Evolutionary conservation across 2,797 vertebrate species (phyloP), one percentile per base, ranked within the genome.

Genomic region (Helostoma temminkii): DNA sequence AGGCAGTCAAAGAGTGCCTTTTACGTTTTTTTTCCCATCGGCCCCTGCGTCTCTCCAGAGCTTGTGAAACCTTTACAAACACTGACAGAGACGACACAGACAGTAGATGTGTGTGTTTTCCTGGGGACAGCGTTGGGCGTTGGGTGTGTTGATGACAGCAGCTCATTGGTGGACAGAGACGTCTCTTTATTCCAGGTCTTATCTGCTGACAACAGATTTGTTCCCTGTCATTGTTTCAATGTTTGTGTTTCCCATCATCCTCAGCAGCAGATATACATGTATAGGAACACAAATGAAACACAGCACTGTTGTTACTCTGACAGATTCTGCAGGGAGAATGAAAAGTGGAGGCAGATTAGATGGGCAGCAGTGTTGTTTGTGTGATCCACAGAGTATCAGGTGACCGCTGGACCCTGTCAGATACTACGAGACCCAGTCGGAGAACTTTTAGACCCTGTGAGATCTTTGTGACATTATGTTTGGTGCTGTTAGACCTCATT

Each of bases 171-270:
- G 24, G 15, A 43, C 25, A n/a, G 6, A 22, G 16, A 32, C 9
- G 12, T 12, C 19, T 49, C 46, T 74, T 73, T 74, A 61, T 80
- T 21, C 3, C 34, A 0, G 15, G 14, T 21, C 69, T 80, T 70
- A 84, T 87, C 82, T 43, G 66, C 57, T 4, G 12, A 9, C 30
- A 47, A 15, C 84, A 83, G 75, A 25, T 9, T 0, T n/a, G 16
- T 10, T 25, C 22, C 9, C 15, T 11, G 12, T 18, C 48, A 39
- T 49, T 50, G 69, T 57, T 36, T 43, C 15, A 4, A 18, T 41
- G 34, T 6, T 25, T 34, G 52, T 34, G 39, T 66, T 52, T 65
- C 49, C 59, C 66, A 59, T 71, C 25, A 68, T 67, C 49, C 66
- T 74, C 47, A 4, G 50, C 25, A 11, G 24, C 34, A n/a, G 21